Evolutionary conservation across 1,140 invertebrate species (phyloP), one percentile per base, ranked within the genome.

Genomic region (Bombus sibiricus): DNA sequence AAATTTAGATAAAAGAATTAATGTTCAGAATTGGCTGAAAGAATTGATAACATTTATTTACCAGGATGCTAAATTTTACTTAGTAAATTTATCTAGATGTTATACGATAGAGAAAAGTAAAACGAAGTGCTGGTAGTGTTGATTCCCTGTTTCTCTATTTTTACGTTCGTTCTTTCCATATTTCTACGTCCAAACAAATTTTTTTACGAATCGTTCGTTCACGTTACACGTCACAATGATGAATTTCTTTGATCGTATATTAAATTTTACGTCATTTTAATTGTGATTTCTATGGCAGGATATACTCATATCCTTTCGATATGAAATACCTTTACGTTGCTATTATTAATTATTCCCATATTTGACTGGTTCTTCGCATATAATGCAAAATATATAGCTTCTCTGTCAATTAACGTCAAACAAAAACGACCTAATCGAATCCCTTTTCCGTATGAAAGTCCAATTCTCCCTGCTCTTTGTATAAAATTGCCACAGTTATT

Each of bases 321-420:
- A 15, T n/a, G 10, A 28, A 83, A 64, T 72, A 72, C 15, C n/a
- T 41, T 25, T n/a, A 34, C 13, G 5, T 22, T 47, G 22, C 18
- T 22, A 25, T 62, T 57, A n/a, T 57, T n/a, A 77, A 83, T 37
- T 64, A 32, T 64, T 73, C 37, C 25, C 5, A 37, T 25, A 10
- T 39, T 22, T 37, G 47, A 43, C 2, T 43, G 28, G 13, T 73
- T 64, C 37, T 41, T 43, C 64, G 18, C 41, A n/a, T 41, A 43
- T 39, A 43, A 22, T 73, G 41, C 9, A 25, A 62, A 47, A 53
- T 22, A 22, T 9, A 39, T 75, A 41, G 37, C 39, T 12, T 18
- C 3, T 62, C 57, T 79, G 87, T 39, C 80, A 88, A 86, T 89
- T 83, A 88, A 83, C 32, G 57, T n/a, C 39, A 43, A n/a, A 75